phyloP scores from a whole-genome alignment of 2,797 vertebrate genomes.

The Menidia menidia region DNA sequence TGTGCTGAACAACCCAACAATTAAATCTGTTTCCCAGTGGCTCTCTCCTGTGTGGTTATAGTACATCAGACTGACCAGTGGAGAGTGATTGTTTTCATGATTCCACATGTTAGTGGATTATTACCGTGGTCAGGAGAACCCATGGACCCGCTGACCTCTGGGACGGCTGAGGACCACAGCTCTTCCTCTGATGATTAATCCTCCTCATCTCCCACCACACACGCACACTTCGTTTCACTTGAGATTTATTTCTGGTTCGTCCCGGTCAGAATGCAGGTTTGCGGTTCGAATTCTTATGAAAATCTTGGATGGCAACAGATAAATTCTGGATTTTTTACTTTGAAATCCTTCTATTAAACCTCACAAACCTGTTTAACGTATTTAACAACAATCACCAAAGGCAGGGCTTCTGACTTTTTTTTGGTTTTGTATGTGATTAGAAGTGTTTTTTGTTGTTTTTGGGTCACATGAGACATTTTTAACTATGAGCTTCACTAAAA shows the following conservation, averaged over 20 bases:
- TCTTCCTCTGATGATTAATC: slow-evolving; percentile 21
- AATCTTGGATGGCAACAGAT: not conserved
- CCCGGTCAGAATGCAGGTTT: not conserved
- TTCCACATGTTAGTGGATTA: slow-evolving; percentile 38
- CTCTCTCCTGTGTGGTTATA: slow-evolving; percentile 9
- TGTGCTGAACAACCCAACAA: not conserved
- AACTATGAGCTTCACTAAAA: too few species aligned
- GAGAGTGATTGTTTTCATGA: slow-evolving; percentile 43
- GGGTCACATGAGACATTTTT: too few species aligned
- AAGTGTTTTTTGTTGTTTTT: too few species aligned
- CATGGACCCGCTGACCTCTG: slow-evolving; percentile 11
- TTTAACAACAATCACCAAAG: too few species aligned
- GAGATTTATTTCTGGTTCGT: not conserved
- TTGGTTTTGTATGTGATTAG: too few species aligned
- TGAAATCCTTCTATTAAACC: too few species aligned
- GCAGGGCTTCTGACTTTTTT: too few species aligned
- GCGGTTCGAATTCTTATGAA: too few species aligned
- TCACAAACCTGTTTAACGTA: too few species aligned
- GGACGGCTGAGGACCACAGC: slow-evolving; percentile 13
- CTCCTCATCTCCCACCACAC: not conserved
- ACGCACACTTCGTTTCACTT: not conserved
- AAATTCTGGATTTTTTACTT: too few species aligned
- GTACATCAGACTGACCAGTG: slow-evolving; percentile 25
- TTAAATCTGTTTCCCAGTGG: not conserved
- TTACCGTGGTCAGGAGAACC: slow-evolving; percentile 17